phyloP scores from a whole-genome alignment of 2,113 vertebrate genomes.

The Emydocephalus ijimae region DNA sequence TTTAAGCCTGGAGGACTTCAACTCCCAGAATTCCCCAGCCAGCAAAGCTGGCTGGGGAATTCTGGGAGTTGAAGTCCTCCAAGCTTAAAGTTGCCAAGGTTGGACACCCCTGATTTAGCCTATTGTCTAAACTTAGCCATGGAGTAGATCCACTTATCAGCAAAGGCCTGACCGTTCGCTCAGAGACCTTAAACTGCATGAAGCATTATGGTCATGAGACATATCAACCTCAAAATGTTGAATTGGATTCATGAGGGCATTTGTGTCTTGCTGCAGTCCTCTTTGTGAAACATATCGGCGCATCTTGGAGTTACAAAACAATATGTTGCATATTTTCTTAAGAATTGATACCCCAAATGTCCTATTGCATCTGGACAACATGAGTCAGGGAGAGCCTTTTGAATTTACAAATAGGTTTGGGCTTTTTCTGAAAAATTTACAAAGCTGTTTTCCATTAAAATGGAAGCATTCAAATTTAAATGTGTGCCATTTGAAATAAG shows the following conservation, averaged over 20 bases:
- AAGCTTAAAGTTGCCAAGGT: too few species aligned
- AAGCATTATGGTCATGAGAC: neutral
- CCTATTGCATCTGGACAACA: neutral
- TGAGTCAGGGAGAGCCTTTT: neutral
- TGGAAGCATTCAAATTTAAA: neutral
- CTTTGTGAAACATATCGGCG: neutral
- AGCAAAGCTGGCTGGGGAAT: too few species aligned
- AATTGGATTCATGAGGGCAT: neutral
- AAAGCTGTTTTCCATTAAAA: neutral
- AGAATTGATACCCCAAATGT: neutral
- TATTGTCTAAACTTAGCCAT: neutral
- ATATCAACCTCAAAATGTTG: neutral
- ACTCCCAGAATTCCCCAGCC: too few species aligned
- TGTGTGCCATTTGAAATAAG: neutral
- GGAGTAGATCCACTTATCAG: neutral
- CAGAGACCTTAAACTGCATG: neutral
- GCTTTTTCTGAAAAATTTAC: neutral
- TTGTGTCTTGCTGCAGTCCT: neutral
- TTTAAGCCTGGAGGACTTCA: too few species aligned
- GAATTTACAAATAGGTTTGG: neutral
- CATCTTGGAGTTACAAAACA: neutral
- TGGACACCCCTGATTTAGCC: neutral
- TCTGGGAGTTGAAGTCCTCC: too few species aligned
- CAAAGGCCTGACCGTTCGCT: neutral
- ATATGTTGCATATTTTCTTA: neutral